A percentile compares a stretch with the other conserved stretches of the same genome.
phyloP scores from a whole-genome alignment of 1,140 invertebrate genomes.

The Branchinecta lynchi region DNA sequence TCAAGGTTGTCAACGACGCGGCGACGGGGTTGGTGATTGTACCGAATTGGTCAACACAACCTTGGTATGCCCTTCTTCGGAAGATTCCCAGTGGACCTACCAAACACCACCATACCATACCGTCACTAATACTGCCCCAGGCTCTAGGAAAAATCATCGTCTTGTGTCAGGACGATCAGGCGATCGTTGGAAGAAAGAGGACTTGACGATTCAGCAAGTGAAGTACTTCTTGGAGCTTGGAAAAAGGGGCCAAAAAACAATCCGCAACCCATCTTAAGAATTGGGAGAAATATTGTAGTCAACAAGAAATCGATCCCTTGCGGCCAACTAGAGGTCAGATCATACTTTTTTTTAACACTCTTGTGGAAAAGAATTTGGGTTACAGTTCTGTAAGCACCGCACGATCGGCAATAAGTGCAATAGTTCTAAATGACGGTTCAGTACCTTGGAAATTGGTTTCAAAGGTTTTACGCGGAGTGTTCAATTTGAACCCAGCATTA shows the following conservation, averaged over 20 bases:
- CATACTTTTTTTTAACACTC: background rate
- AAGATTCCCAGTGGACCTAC: no score
- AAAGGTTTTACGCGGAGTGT: background rate
- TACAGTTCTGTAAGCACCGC: background rate
- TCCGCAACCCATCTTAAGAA: background rate
- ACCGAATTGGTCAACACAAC: no score
- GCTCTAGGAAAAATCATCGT: background rate
- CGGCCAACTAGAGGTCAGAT: background rate
- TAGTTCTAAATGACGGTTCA: background rate
- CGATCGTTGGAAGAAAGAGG: background rate
- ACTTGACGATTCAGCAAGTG: background rate
- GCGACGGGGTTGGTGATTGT: no score
- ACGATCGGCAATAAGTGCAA: background rate
- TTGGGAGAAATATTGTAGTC: background rate
- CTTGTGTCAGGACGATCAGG: background rate
- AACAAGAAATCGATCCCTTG: background rate
- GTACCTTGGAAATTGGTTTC: background rate
- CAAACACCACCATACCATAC: no score
- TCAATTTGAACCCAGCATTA: no score
- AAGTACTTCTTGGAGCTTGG: background rate
- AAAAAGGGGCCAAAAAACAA: background rate
- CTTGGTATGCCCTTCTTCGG: no score
- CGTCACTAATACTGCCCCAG: no score
- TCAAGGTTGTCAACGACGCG: no score
- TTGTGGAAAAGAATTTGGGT: no score